Base-by-base conservation (phyloP, 2,797 vertebrate species). In the Zenarchopterus dispar region DNA sequence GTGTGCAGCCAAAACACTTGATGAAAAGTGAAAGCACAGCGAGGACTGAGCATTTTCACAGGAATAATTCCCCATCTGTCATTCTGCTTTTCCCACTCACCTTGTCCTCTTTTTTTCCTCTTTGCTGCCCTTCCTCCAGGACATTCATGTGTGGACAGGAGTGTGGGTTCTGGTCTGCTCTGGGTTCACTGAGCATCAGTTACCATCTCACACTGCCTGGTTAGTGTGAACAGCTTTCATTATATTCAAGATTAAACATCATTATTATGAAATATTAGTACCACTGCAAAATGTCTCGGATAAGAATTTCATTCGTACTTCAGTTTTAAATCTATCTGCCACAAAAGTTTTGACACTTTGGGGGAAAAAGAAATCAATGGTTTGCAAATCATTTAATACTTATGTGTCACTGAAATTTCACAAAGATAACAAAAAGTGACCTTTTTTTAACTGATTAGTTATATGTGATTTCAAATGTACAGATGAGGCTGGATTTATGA, bases 11-110 rank as follows among this genome's bases (percentile, higher is more conserved):
- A 80, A 77, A 80, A 86, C 64, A 67, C 55, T 82, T 84, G 78
- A 88, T 89, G 85, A 82, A 84, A 89, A 88, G 71, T 83, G 78
- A 87, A 89, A 88, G 84, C 84, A 80, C 80, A 44, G 56, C 18
- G 50, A 84, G 60, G 77, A 67, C 68, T 78, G 72, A 79, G 58
- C 44, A 63, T 82, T 84, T 88, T 79, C 67, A 70, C 50, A 44
- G 60, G 47, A 77, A 70, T 78, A 75, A 85, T 63, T 77, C 70
- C 65, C 52, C 26, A 43, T 65, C 66, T 73, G 60, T 78, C 75
- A 72, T 15, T 17, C 24, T 17, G 21, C 21, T 58, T 71, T 73
- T 54, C 47, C 52, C 67, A 26, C 53, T 67, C 45, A 44, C 42
- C 58, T 71, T 45, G 45, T 61, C 48, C 56, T 2, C 9, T 60